Evolutionary conservation across 1,140 invertebrate genomes (phyloP), one percentile per base, ranked within the genome.

Genomic region (Octopus sinensis): DNA sequence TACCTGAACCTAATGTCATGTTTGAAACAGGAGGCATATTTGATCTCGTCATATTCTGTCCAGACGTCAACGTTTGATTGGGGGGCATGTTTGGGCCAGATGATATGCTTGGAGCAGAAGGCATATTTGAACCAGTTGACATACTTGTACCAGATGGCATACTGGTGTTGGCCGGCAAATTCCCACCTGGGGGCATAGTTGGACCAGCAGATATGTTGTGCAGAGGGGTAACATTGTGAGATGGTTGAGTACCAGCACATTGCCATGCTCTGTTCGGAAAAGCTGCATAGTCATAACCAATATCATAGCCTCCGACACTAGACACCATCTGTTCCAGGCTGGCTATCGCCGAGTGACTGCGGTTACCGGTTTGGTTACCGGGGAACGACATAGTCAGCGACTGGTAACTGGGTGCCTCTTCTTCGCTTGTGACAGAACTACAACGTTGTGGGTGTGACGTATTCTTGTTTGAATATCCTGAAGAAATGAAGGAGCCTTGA

Each of bases 291-390:
- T 77, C 76, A 77, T 77, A 77, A 9, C 76, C 76, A 4, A 51
- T 77, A 17, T 77, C 30, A 73, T 73, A 73, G 17, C 68, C 68
- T 53, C 76, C 76, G 6, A 77, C 76, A 77, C 23, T 77, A 43
- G 76, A 77, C 76, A 77, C 76, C 76, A 77, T 77, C 76, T 77
- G 76, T 51, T 77, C 76, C 76, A 77, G 76, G 52, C 76, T 77
- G 30, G 76, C 76, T 52, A 77, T 77, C 13, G 76, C 76, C 52
- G 76, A 77, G 43, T 77, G 76, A 77, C 43, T 52, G n/a, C 52
- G 30, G 76, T 77, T 77, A 53, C 76, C 76, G 52, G 4, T 51
- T n/a, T 23, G 68, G 13, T 73, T 73, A 73, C 68, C 68, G 43
- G n/a, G 23, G 52, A 52, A 77, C 43, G 76, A 13, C 52, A 53